Evolutionary conservation across 1,140 invertebrate genomes (phyloP).

Genomic region (Copidosoma floridanum): DNA sequence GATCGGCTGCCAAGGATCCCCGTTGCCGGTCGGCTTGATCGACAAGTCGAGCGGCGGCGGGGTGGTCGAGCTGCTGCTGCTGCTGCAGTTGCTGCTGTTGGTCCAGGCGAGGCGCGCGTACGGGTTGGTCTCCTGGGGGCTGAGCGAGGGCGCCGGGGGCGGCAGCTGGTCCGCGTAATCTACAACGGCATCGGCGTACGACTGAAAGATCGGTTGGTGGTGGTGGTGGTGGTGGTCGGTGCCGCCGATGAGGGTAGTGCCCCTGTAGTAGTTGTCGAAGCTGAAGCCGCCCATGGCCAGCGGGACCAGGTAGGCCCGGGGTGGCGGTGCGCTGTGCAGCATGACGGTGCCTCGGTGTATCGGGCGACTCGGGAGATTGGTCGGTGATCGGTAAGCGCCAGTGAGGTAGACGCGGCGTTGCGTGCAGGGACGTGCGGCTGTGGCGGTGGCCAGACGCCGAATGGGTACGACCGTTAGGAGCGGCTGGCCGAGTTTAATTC

Average conservation of each 20-base stretch:
- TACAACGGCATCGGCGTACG: not conserved
- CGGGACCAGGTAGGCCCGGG: constrained; percentile 43
- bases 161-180: not conserved
- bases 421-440: no score
- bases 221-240: not conserved
- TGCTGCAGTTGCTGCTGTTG: constrained; percentile 35
- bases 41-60: constrained; percentile 55
- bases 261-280: not conserved
- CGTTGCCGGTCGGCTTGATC: constrained; percentile 43
- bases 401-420: no score
- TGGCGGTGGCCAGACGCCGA: no score
- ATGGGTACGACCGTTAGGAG: no score
- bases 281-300: not conserved
- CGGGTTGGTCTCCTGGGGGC: constrained; percentile 24
- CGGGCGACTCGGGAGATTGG: no score
- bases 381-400: no score
- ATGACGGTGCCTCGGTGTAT: no score
- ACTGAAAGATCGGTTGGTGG: not conserved
- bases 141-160: not conserved
- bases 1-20: constrained; percentile 34
- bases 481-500: constrained; percentile 24
- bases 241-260: not conserved
- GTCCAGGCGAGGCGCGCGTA: constrained; percentile 32
- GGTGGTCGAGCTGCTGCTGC: constrained; percentile 23
- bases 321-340: constrained; percentile 51